Base-by-base conservation (phyloP, 2,113 vertebrate genomes). In the Myanophis thanlyinensis region DNA sequence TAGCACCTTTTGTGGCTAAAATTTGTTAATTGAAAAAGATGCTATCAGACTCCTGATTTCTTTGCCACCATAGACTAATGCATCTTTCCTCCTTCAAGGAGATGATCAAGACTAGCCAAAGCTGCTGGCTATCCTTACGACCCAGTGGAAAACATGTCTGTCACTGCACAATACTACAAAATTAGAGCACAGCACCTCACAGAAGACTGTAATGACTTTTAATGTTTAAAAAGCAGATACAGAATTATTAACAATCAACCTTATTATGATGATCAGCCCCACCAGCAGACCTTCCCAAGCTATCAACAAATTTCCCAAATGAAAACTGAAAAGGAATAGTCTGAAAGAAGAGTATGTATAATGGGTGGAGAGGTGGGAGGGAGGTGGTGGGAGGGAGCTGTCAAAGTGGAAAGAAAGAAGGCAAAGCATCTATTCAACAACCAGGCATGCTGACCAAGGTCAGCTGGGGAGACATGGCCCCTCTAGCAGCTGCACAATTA, bases 401-500 rank as follows among this genome's bases (percentile, higher is more conserved):
- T 96, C 97, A 96, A 94, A 92, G 92, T 94, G 93, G 93, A 88
- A 96, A 97, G 96, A 97, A 97, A 96, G 97, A 97, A 97, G 95
- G 92, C 94, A 96, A 89, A 97, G 96, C 95, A 96, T 97, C 95
- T 97, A 95, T 96, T 89, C 93, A 94, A 95, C 94, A 96, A 97
- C 97, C 97, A 97, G 97, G 95, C 93, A 12, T 67, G 0, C 95
- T 73, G 94, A 97, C 96, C 95, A 96, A 97, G 97, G 98, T 98
- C 97, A 97, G 97, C 96, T 96, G 92, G 95, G 94, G 96, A 95
- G 95, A 88, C 92, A 87, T 91, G 95, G 96, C 95, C 96, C 94
- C 96, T 95, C 95, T 92, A 96, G 97, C 96, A 97, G 96, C 97
- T 97, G 95, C 96, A 91, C 97, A 96, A 98, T 98, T 97, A 97